These are phyloP conservation scores for Proterorhinus semilunaris DNA, from an alignment of 2,113 vertebrate species.

Conservation along the genomic window DNA sequence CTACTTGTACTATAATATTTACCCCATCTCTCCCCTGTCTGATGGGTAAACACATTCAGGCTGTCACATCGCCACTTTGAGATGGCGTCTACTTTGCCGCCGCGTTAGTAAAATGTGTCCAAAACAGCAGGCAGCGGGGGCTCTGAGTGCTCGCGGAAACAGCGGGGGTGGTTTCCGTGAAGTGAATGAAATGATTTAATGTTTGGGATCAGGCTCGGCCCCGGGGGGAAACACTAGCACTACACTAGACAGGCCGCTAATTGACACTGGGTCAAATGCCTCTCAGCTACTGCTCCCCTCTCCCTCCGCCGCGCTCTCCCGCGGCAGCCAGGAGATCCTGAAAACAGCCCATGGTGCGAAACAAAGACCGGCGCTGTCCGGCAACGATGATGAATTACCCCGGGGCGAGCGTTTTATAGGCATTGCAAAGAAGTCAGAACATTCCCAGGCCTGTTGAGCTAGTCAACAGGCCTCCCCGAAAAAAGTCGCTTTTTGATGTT, in stretches of 20 bases:
- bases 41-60: constrained; percentile 1
- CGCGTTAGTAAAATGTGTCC: constrained; percentile 37
- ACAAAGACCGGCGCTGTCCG: constrained; percentile 66
- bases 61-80: constrained; percentile 8
- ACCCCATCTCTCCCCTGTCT: not conserved
- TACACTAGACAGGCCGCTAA: constrained; percentile 64
- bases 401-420: constrained; percentile 47
- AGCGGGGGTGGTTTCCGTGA: constrained; percentile 47
- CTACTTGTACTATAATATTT: not conserved
- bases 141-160: constrained; percentile 31
- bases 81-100: constrained; percentile 28
- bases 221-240: constrained; percentile 55
- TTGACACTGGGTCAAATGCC: constrained; percentile 71
- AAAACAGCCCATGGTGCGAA: constrained; percentile 27
- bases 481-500: constrained; percentile 43
- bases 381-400: constrained; percentile 61
- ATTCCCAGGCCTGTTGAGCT: constrained; percentile 64
- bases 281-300: constrained; percentile 43
- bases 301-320: constrained; percentile 21
- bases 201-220: constrained; percentile 62
- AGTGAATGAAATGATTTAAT: constrained; percentile 74
- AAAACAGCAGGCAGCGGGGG: constrained; percentile 31
- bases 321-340: constrained; percentile 40
- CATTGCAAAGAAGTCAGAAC: constrained; percentile 61
- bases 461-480: constrained; percentile 45